Evolutionary conservation across 2,797 vertebrate species (phyloP).

Genomic region (Sebastes trivittatus): DNA sequence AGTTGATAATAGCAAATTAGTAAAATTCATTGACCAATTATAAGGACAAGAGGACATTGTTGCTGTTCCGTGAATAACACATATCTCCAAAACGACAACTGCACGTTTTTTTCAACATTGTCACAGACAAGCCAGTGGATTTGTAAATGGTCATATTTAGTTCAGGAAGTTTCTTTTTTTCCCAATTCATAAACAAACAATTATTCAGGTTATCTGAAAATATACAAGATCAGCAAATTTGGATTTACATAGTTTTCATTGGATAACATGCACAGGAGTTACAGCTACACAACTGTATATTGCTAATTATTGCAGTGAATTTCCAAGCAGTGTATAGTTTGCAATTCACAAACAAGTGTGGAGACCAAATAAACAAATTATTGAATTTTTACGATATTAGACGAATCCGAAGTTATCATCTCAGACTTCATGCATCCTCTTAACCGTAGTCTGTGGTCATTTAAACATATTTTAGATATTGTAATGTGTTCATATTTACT

Average conservation of each 20-base stretch:
- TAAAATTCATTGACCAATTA: not conserved
- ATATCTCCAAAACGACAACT: too few species aligned
- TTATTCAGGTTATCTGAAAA: not conserved
- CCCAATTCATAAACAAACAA: too few species aligned
- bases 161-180: fast-evolving
- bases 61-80: not conserved
- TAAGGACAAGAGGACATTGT: not conserved
- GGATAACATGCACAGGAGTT: not conserved
- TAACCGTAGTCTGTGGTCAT: not conserved
- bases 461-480: not conserved
- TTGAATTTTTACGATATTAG: not conserved
- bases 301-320: fast-evolving
- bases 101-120: not conserved
- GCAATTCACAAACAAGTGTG: not conserved
- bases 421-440: not conserved
- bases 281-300: not conserved
- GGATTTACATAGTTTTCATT: not conserved
- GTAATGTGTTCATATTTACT: not conserved
- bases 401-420: fast-evolving
- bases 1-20: not conserved
- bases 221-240: not conserved
- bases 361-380: not conserved
- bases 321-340: not conserved
- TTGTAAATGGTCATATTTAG: not conserved
- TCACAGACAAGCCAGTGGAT: not conserved